Percentiles rank a stretch among this genome's conserved stretches.
phyloP scores from a whole-genome alignment of 2,113 vertebrate genomes.

The Stomatorhinus ivindoensis region DNA sequence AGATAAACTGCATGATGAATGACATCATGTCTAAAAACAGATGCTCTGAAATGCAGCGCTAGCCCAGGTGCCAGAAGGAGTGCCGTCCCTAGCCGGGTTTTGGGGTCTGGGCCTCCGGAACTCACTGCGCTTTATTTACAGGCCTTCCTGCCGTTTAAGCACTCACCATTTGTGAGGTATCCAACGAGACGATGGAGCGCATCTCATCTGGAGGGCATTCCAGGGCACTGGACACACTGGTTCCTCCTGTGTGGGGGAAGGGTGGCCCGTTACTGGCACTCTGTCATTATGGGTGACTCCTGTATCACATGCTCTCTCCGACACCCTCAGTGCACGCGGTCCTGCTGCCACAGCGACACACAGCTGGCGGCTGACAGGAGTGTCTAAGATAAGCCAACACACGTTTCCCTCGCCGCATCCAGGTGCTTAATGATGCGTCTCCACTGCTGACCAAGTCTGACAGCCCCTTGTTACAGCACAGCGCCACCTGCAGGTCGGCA shows the following conservation, averaged over 20 bases:
- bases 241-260: conserved; percentile 71
- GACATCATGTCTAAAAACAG: not conserved
- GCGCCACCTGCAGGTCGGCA: not conserved
- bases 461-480: not conserved
- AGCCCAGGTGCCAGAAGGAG: not conserved
- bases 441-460: not conserved
- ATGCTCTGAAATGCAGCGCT: not conserved
- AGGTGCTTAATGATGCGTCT: not conserved
- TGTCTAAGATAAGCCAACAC: not conserved
- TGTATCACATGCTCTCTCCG: not conserved
- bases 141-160: conserved; percentile 12
- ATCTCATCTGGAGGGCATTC: conserved; percentile 89
- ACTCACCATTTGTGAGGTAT: conserved; percentile 96
- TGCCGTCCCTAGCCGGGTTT: not conserved
- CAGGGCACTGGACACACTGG: conserved; percentile 87
- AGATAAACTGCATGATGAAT: not conserved
- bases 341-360: not conserved
- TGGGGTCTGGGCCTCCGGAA: not conserved
- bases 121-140: not conserved
- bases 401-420: not conserved
- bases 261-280: not conserved
- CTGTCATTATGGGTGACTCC: not conserved
- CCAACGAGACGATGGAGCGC: conserved; percentile 86
- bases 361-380: not conserved
- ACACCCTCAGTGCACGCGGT: no score